A percentile compares a stretch with the other conserved stretches of the same genome.
Conservation (phyloP, 2,113 vertebrate species). For the Penelope pileata region DNA sequence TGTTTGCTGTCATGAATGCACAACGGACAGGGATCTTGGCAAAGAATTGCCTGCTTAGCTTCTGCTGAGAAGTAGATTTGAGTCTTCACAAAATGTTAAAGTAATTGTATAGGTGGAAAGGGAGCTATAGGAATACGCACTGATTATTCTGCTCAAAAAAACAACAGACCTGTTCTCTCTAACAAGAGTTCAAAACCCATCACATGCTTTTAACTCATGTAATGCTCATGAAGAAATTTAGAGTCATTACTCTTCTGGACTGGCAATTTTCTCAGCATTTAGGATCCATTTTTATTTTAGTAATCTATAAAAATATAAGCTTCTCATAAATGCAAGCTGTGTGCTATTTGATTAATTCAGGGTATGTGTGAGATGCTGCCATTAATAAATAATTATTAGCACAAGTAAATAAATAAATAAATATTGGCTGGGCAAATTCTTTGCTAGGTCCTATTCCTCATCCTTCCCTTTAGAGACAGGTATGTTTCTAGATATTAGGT, state of each 20-base stretch:
- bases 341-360: background rate
- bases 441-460: background rate
- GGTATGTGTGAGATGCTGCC: background rate
- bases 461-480: background rate
- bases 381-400: background rate
- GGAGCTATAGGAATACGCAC: background rate
- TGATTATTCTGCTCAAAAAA: background rate
- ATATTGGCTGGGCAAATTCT: background rate
- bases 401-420: too few relatives aligned
- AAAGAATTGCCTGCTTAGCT: background rate
- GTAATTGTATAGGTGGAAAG: background rate
- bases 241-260: background rate
- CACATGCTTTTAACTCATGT: background rate
- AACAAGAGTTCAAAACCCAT: background rate
- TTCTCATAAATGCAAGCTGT: background rate
- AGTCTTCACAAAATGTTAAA: background rate
- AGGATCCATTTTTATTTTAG: background rate
- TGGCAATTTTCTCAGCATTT: background rate
- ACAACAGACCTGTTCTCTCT: background rate
- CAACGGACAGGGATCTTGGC: background rate
- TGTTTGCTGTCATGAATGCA: constrained; percentile 53
- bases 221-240: background rate
- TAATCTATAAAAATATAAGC: background rate
- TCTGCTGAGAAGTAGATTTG: background rate
- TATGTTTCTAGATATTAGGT: background rate